Conservation (phyloP, 1,140 invertebrate species). For the Dryas iulia region DNA sequence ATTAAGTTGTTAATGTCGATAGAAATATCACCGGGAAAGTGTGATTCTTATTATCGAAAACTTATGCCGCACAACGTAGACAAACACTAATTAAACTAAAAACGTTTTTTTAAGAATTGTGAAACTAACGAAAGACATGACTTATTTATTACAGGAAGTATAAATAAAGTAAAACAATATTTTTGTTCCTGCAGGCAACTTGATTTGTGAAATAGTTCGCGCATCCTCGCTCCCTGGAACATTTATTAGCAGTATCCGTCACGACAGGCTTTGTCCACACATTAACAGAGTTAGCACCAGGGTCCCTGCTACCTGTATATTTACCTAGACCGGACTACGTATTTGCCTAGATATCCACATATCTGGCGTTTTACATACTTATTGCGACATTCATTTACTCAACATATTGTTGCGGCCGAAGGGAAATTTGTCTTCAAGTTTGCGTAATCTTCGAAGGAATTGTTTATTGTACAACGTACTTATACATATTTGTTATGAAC, state of each 20-base stretch:
- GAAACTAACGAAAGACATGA: neutral
- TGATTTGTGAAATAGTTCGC: slow-evolving; percentile 46
- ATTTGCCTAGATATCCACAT: slow-evolving; percentile 69
- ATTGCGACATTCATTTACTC: slow-evolving; percentile 67
- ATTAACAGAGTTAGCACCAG: slow-evolving; percentile 74
- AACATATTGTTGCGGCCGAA: slow-evolving; percentile 60
- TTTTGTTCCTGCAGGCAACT: neutral
- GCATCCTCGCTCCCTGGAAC: slow-evolving; percentile 66
- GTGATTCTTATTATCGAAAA: slow-evolving; percentile 30
- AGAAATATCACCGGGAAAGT: slow-evolving; percentile 47
- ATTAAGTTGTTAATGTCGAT: slow-evolving; percentile 65
- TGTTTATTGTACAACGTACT: slow-evolving; percentile 39
- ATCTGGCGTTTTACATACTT: slow-evolving; percentile 52
- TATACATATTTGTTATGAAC: slow-evolving; percentile 20
- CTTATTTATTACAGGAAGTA: neutral
- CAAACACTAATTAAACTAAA: too few species aligned
- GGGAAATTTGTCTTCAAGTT: slow-evolving; percentile 61
- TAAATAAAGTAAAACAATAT: neutral
- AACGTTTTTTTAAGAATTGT: too few species aligned
- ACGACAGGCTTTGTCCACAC: slow-evolving; percentile 73
- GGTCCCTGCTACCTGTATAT: slow-evolving; percentile 61
- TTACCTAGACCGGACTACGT: slow-evolving; percentile 58
- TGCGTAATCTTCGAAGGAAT: slow-evolving; percentile 53
- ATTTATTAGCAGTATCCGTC: slow-evolving; percentile 73
- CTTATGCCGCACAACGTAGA: neutral